Conservation (phyloP, 1,140 invertebrate species). For the Drosophila santomea region DNA sequence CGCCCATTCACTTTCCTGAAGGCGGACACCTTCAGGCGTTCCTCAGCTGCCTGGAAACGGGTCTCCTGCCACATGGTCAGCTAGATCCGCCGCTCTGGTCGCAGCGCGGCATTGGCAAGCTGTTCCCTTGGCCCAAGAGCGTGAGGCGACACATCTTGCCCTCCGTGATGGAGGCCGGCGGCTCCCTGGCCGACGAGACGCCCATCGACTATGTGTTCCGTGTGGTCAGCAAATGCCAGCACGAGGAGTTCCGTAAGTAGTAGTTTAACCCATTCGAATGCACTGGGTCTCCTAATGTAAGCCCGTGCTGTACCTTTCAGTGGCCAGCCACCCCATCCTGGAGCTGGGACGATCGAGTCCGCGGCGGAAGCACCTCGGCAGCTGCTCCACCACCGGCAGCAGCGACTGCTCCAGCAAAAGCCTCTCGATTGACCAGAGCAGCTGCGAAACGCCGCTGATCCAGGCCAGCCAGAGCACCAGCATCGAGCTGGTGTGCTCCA, state of each 20-base stretch:
- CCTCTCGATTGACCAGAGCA: constrained; percentile 85
- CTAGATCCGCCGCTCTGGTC: constrained; percentile 97
- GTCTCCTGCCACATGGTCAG: constrained; percentile 93
- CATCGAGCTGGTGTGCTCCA: constrained; percentile 92
- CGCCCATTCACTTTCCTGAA: constrained; percentile 96
- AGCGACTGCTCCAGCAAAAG: constrained; percentile 84
- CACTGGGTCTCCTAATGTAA: no score
- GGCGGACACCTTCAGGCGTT: constrained; percentile 95
- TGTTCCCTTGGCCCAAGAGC: constrained; percentile 90
- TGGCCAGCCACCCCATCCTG: constrained; percentile 78
- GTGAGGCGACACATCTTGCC: constrained; percentile 87
- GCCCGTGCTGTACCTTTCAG: constrained; percentile 16
- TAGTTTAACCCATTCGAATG: accelerated
- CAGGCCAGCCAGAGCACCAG: constrained; percentile 86
- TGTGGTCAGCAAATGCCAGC: constrained; percentile 92
- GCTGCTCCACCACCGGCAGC: constrained; percentile 84
- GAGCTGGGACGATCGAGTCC: constrained; percentile 79
- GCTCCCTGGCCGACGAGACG: constrained; percentile 88
- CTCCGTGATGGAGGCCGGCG: constrained; percentile 87
- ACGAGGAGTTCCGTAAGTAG: constrained; percentile 90
- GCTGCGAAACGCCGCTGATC: constrained; percentile 84
- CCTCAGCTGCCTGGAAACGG: constrained; percentile 95
- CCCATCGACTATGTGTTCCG: constrained; percentile 95
- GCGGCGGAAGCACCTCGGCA: constrained; percentile 76
- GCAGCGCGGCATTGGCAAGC: constrained; percentile 92